Evolutionary conservation across 2,797 vertebrate species (phyloP).

Genomic region (Coranthus polyacanthus): DNA sequence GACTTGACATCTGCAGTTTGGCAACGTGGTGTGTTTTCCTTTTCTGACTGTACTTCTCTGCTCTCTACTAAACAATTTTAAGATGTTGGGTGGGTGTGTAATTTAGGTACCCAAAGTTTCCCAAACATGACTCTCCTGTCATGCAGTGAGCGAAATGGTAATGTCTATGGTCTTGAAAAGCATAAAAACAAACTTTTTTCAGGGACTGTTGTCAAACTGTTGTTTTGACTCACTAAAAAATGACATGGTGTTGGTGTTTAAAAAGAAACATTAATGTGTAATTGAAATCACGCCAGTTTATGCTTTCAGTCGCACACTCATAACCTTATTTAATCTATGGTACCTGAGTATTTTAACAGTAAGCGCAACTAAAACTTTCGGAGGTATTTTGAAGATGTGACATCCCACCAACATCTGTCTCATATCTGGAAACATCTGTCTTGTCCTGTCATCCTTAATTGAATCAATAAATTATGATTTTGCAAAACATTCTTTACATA

Average conservation of each 20-base stretch:
- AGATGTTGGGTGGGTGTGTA: slow-evolving; percentile 30
- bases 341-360: slow-evolving; percentile 19
- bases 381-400: slow-evolving; percentile 23
- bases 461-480: slow-evolving; percentile 46
- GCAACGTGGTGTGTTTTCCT: slow-evolving; percentile 35
- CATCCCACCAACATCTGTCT: slow-evolving; percentile 2
- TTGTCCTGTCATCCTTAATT: slow-evolving; percentile 30
- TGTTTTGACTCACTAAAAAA: slow-evolving; percentile 33
- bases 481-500: slow-evolving; percentile 37
- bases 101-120: slow-evolving; percentile 39
- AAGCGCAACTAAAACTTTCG: slow-evolving; percentile 19
- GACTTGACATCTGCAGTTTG: slow-evolving; percentile 28
- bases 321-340: slow-evolving; percentile 11
- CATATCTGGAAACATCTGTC: slow-evolving; percentile 20
- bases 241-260: slow-evolving; percentile 28
- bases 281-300: slow-evolving; percentile 21
- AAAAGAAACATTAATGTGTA: slow-evolving; percentile 26
- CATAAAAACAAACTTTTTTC: no score
- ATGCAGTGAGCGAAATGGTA: slow-evolving; percentile 14
- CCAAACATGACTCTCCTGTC: slow-evolving; percentile 27
- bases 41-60: slow-evolving; percentile 22
- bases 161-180: slow-evolving; percentile 29
- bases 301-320: slow-evolving; percentile 6
- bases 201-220: slow-evolving; percentile 26
- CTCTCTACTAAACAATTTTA: slow-evolving; percentile 45